These are phyloP conservation scores for Periphyllus acericola DNA, from an alignment of 2,888 invertebrate species.

Conservation along the genomic window DNA sequence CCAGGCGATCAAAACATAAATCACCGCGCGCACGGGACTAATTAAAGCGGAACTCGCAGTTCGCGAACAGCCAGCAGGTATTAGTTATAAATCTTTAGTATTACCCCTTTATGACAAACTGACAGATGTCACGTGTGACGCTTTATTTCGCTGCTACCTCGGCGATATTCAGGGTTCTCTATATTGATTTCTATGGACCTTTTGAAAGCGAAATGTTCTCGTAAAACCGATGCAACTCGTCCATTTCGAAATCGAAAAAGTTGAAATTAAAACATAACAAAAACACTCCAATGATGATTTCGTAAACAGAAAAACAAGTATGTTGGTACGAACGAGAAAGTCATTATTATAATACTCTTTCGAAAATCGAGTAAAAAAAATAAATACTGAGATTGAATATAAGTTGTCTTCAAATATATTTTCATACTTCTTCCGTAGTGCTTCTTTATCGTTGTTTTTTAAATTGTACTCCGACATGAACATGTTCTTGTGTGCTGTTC, in stretches of 20 bases:
- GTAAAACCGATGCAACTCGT: neutral
- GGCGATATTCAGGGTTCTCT: neutral
- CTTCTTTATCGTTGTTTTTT: too few species aligned
- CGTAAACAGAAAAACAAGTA: neutral
- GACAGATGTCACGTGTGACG: neutral
- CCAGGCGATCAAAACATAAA: slow-evolving; percentile 26
- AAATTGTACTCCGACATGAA: too few species aligned
- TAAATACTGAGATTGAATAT: too few species aligned
- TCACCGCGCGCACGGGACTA: neutral
- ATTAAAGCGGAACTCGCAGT: neutral
- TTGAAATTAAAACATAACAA: neutral
- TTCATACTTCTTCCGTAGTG: too few species aligned
- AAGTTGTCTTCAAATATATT: too few species aligned
- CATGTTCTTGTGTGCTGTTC: too few species aligned
- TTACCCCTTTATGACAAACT: slow-evolving; percentile 14
- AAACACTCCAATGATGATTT: neutral
- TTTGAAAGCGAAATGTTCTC: neutral
- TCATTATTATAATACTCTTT: neutral
- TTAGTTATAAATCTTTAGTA: slow-evolving; percentile 24
- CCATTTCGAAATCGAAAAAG: neutral
- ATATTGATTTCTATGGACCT: neutral
- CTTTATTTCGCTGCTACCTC: neutral
- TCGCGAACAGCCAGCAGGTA: neutral
- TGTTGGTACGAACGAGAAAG: neutral
- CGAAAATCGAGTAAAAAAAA: neutral